Evolutionary conservation across 2,113 vertebrate genomes (phyloP).

Genomic region (Melanerpes aurifrons): DNA sequence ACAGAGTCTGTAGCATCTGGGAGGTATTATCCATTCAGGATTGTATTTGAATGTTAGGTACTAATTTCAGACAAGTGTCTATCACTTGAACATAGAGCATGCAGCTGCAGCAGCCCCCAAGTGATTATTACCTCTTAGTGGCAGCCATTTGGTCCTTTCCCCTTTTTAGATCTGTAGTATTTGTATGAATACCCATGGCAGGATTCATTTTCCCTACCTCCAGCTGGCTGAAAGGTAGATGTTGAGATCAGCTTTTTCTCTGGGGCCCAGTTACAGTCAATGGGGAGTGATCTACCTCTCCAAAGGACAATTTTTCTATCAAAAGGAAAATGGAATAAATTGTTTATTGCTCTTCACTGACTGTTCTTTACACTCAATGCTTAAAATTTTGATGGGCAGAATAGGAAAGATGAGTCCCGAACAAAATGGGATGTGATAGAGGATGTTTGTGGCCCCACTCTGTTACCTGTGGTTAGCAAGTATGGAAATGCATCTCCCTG

Average conservation of each 20-base stretch:
- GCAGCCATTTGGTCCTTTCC: neutral
- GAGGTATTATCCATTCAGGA: neutral
- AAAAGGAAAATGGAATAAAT: neutral
- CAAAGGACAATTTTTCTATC: neutral
- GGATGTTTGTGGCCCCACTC: neutral
- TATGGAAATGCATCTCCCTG: neutral
- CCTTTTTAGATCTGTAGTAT: neutral
- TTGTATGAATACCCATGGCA: neutral
- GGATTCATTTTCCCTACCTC: neutral
- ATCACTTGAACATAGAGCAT: neutral
- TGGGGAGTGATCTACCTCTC: neutral
- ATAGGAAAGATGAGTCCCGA: neutral
- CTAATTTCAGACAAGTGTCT: slow-evolving; percentile 33
- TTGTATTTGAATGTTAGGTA: neutral
- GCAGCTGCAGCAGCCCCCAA: slow-evolving; percentile 34
- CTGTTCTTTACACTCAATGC: neutral
- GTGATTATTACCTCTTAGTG: neutral
- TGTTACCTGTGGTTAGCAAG: neutral
- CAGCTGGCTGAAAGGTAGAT: neutral
- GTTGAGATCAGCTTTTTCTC: neutral
- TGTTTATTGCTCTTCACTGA: neutral
- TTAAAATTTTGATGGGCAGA: neutral
- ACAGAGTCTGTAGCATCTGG: neutral
- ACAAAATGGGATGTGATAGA: neutral
- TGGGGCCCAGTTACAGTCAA: neutral